Conservation (phyloP, 2,113 vertebrate genomes). For the Edolisoma coerulescens region DNA sequence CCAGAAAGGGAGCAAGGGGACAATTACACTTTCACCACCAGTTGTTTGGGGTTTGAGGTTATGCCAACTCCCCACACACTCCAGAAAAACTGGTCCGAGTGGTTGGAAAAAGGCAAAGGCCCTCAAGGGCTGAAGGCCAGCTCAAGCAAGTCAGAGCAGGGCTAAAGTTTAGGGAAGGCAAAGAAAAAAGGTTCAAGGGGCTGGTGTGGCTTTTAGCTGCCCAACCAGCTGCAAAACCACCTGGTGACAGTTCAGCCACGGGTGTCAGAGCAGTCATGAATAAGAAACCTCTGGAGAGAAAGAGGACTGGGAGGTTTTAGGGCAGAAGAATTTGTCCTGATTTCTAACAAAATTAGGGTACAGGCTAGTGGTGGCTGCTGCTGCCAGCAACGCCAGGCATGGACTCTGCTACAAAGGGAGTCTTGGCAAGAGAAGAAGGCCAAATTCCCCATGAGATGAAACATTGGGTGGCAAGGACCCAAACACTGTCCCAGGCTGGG, state of each 20-base stretch:
- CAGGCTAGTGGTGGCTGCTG: not conserved
- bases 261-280: not conserved
- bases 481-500: not conserved
- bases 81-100: not conserved
- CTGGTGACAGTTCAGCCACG: not conserved
- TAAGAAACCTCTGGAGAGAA: not conserved
- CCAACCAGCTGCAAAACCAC: not conserved
- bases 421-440: not conserved
- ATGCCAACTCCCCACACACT: accelerated
- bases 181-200: not conserved
- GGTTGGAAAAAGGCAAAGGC: not conserved
- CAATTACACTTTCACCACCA: not conserved
- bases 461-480: not conserved
- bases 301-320: not conserved
- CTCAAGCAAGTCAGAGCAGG: not conserved
- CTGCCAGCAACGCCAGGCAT: accelerated
- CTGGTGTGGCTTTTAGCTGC: not conserved
- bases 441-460: not conserved
- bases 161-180: not conserved
- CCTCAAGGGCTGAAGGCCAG: not conserved
- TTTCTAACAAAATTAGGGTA: not conserved
- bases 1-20: not conserved
- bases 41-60: not conserved
- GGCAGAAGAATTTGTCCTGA: not conserved
- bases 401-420: not conserved